Percentiles rank a stretch among this genome's conserved stretches.
Evolutionary conservation across 2,797 vertebrate species (phyloP).

Genomic region (Tiaroga cobitis): DNA sequence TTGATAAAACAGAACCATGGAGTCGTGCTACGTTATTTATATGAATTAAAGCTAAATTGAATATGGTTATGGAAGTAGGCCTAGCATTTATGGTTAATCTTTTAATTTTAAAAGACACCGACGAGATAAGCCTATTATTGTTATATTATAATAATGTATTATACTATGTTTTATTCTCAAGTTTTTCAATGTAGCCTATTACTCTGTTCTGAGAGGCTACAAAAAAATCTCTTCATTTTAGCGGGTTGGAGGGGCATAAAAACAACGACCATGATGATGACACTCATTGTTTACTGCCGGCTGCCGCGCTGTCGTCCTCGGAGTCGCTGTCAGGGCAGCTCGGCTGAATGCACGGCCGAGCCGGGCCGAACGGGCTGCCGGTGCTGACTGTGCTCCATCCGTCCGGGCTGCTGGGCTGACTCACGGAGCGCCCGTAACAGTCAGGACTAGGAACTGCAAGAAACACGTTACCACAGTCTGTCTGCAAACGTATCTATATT

Average conservation of each 20-base stretch:
- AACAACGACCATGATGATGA: no score
- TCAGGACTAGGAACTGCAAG: constrained; percentile 71
- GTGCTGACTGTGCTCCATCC: constrained; percentile 62
- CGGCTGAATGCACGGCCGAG: constrained; percentile 37
- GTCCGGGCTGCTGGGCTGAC: constrained; percentile 62
- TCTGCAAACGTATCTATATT: neutral
- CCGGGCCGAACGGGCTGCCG: constrained; percentile 28
- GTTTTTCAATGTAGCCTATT: no score
- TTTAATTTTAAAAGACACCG: neutral
- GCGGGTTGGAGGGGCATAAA: neutral
- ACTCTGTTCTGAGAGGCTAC: neutral
- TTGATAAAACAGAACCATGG: neutral
- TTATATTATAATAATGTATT: no score
- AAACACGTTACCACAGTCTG: neutral
- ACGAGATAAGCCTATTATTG: neutral
- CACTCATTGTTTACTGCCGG: constrained; percentile 29
- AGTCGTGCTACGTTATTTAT: neutral
- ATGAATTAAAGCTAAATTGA: neutral
- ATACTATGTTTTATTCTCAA: neutral
- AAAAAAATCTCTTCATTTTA: neutral
- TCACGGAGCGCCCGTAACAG: constrained; percentile 60
- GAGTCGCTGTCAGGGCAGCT: constrained; percentile 57
- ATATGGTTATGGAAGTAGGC: neutral
- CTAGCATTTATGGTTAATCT: neutral
- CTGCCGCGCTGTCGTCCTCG: constrained; percentile 38